phyloP scores from a whole-genome alignment of 2,797 vertebrate genomes.

The Hydrophis major region DNA sequence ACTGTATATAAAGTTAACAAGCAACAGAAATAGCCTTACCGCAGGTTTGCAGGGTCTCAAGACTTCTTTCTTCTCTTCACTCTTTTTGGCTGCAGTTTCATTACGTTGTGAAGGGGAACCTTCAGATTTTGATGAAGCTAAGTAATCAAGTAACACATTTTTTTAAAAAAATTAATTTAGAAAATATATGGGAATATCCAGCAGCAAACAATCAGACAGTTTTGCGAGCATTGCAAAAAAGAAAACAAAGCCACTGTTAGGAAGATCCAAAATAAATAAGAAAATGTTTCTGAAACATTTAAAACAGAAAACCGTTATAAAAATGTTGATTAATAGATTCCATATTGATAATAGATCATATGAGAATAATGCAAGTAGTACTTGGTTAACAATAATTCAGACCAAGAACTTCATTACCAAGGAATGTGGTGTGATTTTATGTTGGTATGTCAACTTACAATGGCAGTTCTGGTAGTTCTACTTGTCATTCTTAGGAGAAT shows the following conservation, averaged over 20 bases:
- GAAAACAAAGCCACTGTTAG: background rate
- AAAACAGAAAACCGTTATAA: background rate
- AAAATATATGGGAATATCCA: background rate
- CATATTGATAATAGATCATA: background rate
- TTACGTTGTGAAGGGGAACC: conserved; percentile 86
- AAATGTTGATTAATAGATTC: background rate
- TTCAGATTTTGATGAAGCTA: conserved; percentile 93
- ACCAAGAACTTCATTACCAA: background rate
- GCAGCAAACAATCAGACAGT: background rate
- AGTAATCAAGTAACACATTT: conserved; percentile 1
- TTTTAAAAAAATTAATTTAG: background rate
- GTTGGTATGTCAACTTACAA: background rate
- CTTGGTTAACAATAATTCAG: background rate
- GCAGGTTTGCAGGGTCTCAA: conserved; percentile 83
- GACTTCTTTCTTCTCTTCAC: conserved; percentile 87
- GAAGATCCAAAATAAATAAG: background rate
- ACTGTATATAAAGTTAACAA: background rate
- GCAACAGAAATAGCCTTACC: conserved; percentile 76
- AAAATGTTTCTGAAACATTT: background rate
- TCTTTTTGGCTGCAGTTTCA: conserved; percentile 84
- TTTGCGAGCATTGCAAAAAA: background rate
- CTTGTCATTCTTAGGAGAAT: background rate
- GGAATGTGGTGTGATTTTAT: background rate
- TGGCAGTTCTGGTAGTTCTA: background rate
- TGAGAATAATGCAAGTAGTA: background rate